These are phyloP conservation scores for Phengaris arion DNA, from an alignment of 2,888 invertebrate genomes.

Conservation along the genomic window DNA sequence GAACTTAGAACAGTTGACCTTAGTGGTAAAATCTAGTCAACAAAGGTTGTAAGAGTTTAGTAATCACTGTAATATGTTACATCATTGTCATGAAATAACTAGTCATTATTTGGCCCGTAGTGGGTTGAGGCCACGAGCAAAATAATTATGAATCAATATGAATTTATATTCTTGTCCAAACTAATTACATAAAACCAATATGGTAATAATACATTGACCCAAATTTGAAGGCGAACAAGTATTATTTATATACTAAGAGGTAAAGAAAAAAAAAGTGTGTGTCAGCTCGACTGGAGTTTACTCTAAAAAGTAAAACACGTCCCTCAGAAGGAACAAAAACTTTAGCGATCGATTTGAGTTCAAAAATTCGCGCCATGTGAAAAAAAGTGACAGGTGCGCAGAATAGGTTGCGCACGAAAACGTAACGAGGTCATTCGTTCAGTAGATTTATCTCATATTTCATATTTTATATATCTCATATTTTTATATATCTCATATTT, in stretches of 20 bases:
- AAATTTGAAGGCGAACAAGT: conserved; percentile 2
- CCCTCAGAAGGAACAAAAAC: no score
- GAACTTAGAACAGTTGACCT: neutral
- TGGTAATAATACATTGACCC: conserved; percentile 15
- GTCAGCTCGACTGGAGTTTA: no score
- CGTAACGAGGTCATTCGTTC: no score
- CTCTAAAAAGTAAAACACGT: no score
- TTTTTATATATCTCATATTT: no score
- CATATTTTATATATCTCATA: no score
- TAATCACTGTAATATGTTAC: conserved; percentile 13
- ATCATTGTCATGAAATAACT: conserved; percentile 2
- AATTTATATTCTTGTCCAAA: conserved; percentile 1
- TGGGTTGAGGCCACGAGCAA: conserved; percentile 13
- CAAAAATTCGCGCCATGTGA: no score
- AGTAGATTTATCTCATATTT: no score
- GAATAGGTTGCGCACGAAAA: no score
- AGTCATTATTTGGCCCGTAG: neutral
- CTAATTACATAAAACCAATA: conserved; percentile 7
- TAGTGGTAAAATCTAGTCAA: neutral
- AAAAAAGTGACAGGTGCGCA: no score
- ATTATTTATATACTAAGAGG: neutral
- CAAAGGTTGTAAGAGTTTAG: conserved; percentile 1
- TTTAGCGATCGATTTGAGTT: no score
- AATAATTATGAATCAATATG: conserved; percentile 11
- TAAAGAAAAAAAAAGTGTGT: neutral